phyloP scores from a whole-genome alignment of 1,140 invertebrate species.

The Ephestia elutella region DNA sequence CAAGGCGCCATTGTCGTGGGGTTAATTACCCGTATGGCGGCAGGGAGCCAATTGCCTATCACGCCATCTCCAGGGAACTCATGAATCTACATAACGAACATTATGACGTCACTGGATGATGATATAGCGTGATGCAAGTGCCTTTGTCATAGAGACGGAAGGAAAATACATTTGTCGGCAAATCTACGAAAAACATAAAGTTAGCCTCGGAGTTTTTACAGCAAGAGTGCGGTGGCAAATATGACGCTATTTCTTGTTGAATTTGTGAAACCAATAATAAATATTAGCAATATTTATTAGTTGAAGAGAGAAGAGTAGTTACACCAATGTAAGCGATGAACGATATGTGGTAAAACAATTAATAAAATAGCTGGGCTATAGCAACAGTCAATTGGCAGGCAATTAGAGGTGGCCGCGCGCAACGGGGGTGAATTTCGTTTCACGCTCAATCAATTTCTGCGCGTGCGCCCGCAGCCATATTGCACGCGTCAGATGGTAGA shows the following conservation, averaged over 20 bases:
- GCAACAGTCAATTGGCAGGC: constrained; percentile 58
- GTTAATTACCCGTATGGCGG: constrained; percentile 66
- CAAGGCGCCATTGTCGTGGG: constrained; percentile 24
- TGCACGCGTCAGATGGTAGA: constrained; percentile 70
- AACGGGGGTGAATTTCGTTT: constrained; percentile 70
- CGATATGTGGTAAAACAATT: constrained; percentile 32
- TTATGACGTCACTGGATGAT: neutral
- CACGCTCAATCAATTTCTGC: constrained; percentile 72
- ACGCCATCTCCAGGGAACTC: constrained; percentile 29
- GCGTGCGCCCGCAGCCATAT: constrained; percentile 68
- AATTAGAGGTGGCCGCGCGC: constrained; percentile 55
- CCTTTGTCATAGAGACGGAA: no score
- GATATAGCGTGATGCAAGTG: no score
- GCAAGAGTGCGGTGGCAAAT: no score
- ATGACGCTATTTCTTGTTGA: no score
- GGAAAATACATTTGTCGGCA: no score
- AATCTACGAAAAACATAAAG: no score
- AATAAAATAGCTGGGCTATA: constrained; percentile 36
- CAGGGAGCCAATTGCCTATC: constrained; percentile 59
- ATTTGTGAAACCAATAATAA: no score
- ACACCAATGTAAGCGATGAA: constrained; percentile 5
- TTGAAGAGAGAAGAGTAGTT: no score
- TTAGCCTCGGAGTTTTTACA: no score
- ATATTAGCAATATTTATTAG: no score
- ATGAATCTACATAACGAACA: constrained; percentile 8